A percentile compares a stretch with the other conserved stretches of the same genome.
Evolutionary conservation across 2,888 invertebrate genomes (phyloP).

Genomic region (Phengaris arion): DNA sequence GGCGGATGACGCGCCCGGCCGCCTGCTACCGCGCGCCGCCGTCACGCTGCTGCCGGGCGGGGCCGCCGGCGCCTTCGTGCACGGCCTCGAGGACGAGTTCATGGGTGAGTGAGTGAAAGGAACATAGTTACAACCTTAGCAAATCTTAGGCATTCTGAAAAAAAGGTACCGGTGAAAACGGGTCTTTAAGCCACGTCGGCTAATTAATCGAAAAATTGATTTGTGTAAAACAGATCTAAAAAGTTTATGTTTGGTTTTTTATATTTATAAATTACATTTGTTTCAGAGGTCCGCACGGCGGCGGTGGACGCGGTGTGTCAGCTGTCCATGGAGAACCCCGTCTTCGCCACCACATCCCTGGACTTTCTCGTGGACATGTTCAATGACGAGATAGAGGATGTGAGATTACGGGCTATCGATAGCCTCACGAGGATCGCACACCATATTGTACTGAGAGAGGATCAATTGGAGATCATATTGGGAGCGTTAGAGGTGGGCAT

Average conservation of each 20-base stretch:
- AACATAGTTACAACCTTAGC: no score
- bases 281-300: constrained; percentile 93
- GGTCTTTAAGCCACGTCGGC: no score
- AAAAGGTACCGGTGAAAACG: no score
- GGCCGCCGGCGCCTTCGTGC: constrained; percentile 98
- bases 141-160: no score
- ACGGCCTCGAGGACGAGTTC: constrained; percentile 98
- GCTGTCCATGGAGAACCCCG: constrained; percentile 88
- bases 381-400: constrained; percentile 99
- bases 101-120: constrained; percentile 76
- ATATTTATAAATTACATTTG: constrained; percentile 18
- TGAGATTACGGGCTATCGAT: constrained; percentile 95
- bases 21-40: constrained; percentile 86
- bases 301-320: constrained; percentile 95
- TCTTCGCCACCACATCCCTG: constrained; percentile 92
- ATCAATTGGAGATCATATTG: constrained; percentile 97
- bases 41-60: constrained; percentile 93
- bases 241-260: background rate
- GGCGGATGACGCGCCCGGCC: constrained; percentile 93
- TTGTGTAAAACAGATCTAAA: background rate
- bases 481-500: constrained; percentile 89
- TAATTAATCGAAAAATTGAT: no score
- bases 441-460: constrained; percentile 93
- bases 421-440: constrained; percentile 93
- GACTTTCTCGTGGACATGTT: constrained; percentile 99